Evolutionary conservation across 92 coral and sea anemone species (phyloP).

Genomic region (Galaxea fascicularis): DNA sequence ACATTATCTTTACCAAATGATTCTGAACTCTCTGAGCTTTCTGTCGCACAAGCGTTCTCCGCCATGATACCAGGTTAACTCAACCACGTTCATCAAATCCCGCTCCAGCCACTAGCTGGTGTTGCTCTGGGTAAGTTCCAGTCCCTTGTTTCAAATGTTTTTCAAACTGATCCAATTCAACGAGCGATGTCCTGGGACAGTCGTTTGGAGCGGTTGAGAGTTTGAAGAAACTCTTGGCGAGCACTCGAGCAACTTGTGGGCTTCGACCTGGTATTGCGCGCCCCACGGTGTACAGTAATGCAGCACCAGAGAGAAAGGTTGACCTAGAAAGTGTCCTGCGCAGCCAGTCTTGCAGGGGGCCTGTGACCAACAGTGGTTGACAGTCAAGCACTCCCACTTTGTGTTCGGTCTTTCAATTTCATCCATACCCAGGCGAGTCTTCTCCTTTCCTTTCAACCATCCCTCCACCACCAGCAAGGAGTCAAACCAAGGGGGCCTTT

Average conservation of each 20-base stretch:
- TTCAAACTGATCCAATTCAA: no score
- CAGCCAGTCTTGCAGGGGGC: slow-evolving; percentile 7
- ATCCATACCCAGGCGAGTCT: no score
- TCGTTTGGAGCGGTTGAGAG: neutral
- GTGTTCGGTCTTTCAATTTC: neutral
- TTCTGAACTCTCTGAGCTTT: neutral
- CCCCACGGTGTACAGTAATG: neutral
- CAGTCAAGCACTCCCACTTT: slow-evolving; percentile 7
- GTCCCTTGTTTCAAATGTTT: neutral
- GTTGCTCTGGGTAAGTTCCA: no score
- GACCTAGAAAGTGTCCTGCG: neutral
- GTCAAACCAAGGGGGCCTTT: no score
- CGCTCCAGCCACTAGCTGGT: no score
- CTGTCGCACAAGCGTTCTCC: slow-evolving; percentile 7
- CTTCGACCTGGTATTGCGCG: slow-evolving; percentile 3
- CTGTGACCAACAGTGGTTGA: slow-evolving; percentile 14
- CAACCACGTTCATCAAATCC: no score
- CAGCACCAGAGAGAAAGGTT: neutral
- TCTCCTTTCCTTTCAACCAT: no score
- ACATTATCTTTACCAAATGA: neutral
- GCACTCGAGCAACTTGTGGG: slow-evolving; percentile 11
- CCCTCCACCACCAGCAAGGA: no score
- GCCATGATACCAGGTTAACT: no score
- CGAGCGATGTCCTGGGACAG: neutral
- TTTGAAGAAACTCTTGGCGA: neutral